phyloP scores from a whole-genome alignment of 2,113 vertebrate species.

The Passer montanus region DNA sequence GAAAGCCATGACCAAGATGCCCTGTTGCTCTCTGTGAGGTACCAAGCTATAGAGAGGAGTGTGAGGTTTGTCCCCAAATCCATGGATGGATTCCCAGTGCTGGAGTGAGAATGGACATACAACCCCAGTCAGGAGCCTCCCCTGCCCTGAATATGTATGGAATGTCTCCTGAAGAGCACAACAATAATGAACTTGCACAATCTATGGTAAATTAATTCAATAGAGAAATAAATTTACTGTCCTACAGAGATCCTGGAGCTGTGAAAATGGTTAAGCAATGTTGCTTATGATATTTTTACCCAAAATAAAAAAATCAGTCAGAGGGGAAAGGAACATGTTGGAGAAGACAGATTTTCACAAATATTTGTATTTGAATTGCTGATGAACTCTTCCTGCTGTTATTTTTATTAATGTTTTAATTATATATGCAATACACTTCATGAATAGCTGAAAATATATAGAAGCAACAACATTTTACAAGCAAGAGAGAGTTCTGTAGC shows the following conservation, averaged over 20 bases:
- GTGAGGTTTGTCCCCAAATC: background rate
- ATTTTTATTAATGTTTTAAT: constrained; percentile 70
- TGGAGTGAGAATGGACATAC: background rate
- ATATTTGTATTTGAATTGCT: constrained; percentile 67
- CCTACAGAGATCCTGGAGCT: constrained; percentile 14
- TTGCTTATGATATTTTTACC: constrained; percentile 23
- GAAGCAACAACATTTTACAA: constrained; percentile 8
- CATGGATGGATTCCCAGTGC: background rate
- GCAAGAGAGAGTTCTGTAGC: background rate
- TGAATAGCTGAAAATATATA: constrained; percentile 42
- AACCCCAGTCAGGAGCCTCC: background rate
- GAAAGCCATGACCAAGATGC: background rate
- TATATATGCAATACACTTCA: constrained; percentile 53
- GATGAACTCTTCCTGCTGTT: constrained; percentile 66
- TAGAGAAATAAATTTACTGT: constrained; percentile 10
- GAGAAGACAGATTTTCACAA: constrained; percentile 68
- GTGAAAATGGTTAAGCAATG: constrained; percentile 10
- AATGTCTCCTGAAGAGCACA: background rate
- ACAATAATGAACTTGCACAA: background rate
- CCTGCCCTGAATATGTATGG: background rate
- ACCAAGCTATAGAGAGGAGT: background rate
- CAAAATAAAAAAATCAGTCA: background rate
- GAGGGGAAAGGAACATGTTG: constrained; percentile 44
- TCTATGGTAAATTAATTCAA: constrained; percentile 42
- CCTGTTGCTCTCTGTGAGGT: accelerated